Conservation (phyloP, 2,797 vertebrate genomes). For the Molossus molossus region DNA sequence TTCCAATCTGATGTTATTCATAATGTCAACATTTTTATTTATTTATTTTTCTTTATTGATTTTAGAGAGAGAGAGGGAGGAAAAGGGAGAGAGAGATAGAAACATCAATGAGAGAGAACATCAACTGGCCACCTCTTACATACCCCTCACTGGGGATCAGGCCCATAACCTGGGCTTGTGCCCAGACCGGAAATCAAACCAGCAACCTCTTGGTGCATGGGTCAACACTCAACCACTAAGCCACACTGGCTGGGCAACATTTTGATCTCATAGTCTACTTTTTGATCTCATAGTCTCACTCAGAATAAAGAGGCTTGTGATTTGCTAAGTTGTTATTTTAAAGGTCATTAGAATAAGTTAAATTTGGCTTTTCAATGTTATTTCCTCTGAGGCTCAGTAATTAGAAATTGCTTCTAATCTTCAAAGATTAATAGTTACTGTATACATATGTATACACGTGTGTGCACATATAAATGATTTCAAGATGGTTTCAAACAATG, state of each 20-base stretch:
- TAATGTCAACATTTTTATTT: neutral
- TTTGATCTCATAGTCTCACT: neutral
- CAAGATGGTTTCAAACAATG: neutral
- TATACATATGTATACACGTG: neutral
- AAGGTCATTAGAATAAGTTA: neutral
- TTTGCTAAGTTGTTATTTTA: neutral
- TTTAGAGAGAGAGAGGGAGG: no score
- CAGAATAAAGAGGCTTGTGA: neutral
- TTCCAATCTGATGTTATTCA: neutral
- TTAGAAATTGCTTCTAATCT: neutral
- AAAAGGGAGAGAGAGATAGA: no score
- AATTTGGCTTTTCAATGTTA: slow-evolving; percentile 54
- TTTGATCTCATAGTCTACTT: neutral
- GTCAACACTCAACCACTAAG: no score
- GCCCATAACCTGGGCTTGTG: no score
- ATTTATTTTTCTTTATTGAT: no score
- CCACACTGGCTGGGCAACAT: no score
- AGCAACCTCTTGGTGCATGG: no score
- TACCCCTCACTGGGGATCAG: no score
- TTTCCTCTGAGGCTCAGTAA: slow-evolving; percentile 11
- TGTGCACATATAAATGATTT: neutral
- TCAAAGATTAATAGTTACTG: neutral
- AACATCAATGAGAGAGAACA: no score
- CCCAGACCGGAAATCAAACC: no score
- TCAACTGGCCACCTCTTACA: no score